Evolutionary conservation across 2,797 vertebrate species (phyloP), one percentile per base, ranked within the genome.

Genomic region (Lindbergichthys nudifrons): DNA sequence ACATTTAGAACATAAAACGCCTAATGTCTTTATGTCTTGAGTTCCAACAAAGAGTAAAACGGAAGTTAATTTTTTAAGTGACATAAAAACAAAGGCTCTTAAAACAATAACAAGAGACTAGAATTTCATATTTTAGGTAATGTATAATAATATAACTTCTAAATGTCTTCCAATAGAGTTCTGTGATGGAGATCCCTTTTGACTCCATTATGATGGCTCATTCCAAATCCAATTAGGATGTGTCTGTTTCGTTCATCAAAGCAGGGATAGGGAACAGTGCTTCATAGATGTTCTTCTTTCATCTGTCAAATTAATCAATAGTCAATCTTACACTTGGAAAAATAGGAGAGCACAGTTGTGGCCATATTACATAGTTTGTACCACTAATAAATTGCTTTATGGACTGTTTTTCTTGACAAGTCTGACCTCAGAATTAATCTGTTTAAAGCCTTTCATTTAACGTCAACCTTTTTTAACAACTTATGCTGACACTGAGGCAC

Each of bases 371-470:
- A 75, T 72, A 42, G 81, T 84, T 58, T 75, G 15, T 80, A 47
- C 73, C 41, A 18, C 75, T 66, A 45, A 75, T 82, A 62, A 70
- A 73, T 79, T 81, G 75, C 65, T 77, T 75, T 62, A 63, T 78
- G 74, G 66, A 43, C 67, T 18, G 15, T 73, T 77, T 36, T 67
- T 73, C 70, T 58, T n/a, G 3, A 78, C 84, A 81, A 77, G 70
- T 70, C 59, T 75, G 80, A 87, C 73, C 80, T 89, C 81, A 73
- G 78, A 73, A 47, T 63, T 39, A 53, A 50, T 85, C 71, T 66
- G 26, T 78, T 80, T 69, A 56, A 72, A 75, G 69, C 52, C 59
- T 84, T 82, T 85, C 73, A 82, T 90, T 87, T 84, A 41, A 61
- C 19, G 16, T 48, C 13, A 42, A 67, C 59, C 57, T 76, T 79